Conservation (phyloP, 2,113 vertebrate genomes). For the Pipra filicauda region DNA sequence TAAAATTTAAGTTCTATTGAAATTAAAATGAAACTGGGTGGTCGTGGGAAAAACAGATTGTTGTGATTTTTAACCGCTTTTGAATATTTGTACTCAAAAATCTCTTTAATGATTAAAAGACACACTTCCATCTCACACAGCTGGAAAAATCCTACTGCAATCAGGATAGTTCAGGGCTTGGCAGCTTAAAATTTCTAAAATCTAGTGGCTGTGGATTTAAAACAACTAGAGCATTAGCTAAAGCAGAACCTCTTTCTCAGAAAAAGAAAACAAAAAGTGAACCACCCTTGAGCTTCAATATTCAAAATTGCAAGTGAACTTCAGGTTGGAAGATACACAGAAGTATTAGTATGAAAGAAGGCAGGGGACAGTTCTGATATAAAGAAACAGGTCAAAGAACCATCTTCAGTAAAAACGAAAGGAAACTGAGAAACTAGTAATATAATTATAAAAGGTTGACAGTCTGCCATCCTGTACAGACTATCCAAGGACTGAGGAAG, state of each 20-base stretch:
- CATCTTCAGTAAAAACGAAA: neutral
- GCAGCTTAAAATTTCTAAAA: neutral
- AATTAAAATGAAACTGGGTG: neutral
- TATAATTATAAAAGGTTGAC: neutral
- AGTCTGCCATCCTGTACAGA: neutral
- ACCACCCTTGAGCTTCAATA: neutral
- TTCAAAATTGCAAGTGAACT: neutral
- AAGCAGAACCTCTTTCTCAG: neutral
- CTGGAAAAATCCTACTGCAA: neutral
- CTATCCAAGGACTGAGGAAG: neutral
- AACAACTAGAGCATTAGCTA: neutral
- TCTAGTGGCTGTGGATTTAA: neutral
- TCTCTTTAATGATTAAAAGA: neutral
- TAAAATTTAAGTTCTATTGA: neutral
- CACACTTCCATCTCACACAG: neutral
- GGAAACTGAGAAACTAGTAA: neutral
- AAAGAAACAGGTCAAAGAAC: neutral
- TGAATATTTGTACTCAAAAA: neutral
- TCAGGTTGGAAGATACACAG: neutral
- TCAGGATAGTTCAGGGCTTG: neutral
- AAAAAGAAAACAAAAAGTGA: neutral
- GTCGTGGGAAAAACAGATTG: neutral
- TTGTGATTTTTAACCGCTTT: neutral
- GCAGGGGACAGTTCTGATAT: neutral
- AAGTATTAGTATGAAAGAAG: rapidly evolving